Evolutionary conservation across 2,888 invertebrate species (phyloP).

Genomic region (Protophormia terraenovae): DNA sequence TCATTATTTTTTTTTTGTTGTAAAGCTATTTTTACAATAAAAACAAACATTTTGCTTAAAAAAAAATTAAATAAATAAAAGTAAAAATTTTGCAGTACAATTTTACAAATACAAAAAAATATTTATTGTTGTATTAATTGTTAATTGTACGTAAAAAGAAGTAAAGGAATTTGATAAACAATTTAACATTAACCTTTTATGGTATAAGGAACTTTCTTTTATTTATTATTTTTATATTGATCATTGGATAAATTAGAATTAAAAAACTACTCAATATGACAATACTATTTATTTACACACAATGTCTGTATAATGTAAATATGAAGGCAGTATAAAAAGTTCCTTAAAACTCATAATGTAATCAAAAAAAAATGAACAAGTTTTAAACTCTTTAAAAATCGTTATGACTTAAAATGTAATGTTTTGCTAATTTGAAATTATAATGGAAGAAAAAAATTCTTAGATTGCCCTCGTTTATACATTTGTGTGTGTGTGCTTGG

Average conservation of each 20-base stretch:
- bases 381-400: too few species aligned
- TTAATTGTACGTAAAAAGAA: neutral
- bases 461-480: neutral
- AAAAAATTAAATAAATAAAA: constrained; percentile 11
- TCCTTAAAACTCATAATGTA: too few species aligned
- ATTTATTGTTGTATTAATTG: neutral
- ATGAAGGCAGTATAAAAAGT: neutral
- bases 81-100: neutral
- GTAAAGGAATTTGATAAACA: constrained; percentile 42
- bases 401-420: too few species aligned
- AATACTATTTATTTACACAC: neutral
- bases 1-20: constrained; percentile 12
- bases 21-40: constrained; percentile 46
- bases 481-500: neutral
- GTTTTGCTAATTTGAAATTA: too few species aligned
- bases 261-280: neutral
- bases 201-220: constrained; percentile 61
- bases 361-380: too few species aligned
- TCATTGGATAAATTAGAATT: constrained; percentile 29
- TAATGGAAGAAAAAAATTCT: too few species aligned
- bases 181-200: constrained; percentile 54
- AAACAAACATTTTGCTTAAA: constrained; percentile 23
- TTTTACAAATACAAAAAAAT: neutral
- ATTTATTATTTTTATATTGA: constrained; percentile 33
- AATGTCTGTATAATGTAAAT: neutral